Evolutionary conservation across 2,797 vertebrate genomes (phyloP).

Genomic region (Myripristis murdjan): DNA sequence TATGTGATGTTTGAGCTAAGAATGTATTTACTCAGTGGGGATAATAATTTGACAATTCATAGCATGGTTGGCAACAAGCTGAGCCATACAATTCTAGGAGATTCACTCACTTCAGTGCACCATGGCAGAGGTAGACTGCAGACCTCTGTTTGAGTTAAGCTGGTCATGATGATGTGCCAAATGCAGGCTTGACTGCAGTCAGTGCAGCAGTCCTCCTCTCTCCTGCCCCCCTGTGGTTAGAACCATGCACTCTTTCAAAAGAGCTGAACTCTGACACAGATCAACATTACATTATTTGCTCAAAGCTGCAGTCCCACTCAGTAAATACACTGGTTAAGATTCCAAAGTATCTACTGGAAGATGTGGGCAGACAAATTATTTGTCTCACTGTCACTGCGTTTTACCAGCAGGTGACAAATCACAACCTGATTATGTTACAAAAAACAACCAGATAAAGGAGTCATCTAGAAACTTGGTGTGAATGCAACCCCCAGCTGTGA

Average conservation of each 20-base stretch:
- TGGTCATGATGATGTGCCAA: background rate
- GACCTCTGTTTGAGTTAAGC: background rate
- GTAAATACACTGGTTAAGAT: background rate
- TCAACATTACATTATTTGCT: background rate
- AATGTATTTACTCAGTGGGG: background rate
- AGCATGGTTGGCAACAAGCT: background rate
- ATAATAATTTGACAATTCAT: background rate
- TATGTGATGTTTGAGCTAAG: background rate
- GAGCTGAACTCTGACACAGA: background rate
- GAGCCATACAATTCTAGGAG: background rate
- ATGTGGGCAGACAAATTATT: background rate
- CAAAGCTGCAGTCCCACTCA: background rate
- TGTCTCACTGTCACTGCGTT: background rate
- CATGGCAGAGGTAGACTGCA: background rate
- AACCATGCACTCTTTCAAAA: background rate
- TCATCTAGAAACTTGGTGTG: constrained; percentile 45
- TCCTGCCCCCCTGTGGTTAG: constrained; percentile 62
- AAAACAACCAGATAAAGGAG: constrained; percentile 15
- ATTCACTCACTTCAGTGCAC: background rate
- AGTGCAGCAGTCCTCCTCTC: background rate
- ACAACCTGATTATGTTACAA: background rate
- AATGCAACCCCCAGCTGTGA: constrained; percentile 41
- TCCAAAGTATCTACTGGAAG: background rate
- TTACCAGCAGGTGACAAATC: background rate
- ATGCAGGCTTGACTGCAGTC: background rate